Conservation (phyloP, 1,140 invertebrate genomes). For the Apocrypta bakeri region DNA sequence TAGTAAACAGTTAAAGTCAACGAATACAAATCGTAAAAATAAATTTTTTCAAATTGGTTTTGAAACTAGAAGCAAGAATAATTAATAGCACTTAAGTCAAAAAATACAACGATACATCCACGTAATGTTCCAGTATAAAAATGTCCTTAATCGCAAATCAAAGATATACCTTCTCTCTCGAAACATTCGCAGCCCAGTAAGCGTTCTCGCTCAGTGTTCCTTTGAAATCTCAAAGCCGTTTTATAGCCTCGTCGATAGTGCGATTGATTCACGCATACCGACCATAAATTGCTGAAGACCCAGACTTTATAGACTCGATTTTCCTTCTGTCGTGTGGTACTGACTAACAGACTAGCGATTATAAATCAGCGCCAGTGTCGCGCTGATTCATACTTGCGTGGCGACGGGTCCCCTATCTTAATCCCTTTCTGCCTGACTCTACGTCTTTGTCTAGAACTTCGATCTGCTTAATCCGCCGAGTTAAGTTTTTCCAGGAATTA, state of each 20-base stretch:
- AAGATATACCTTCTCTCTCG: neutral
- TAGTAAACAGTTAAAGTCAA: too few species aligned
- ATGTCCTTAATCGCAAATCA: neutral
- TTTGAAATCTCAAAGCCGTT: neutral
- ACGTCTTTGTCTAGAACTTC: conserved; percentile 28
- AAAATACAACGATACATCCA: too few species aligned
- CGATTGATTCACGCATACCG: conserved; percentile 40
- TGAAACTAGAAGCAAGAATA: too few species aligned
- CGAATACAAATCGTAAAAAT: neutral
- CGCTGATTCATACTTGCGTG: conserved; percentile 37
- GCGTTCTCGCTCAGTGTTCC: neutral
- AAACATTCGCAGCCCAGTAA: neutral
- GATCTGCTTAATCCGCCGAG: neutral
- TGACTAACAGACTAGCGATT: neutral
- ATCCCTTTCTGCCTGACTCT: conserved; percentile 41
- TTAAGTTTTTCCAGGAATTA: neutral
- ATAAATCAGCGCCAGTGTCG: conserved; percentile 33
- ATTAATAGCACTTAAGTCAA: too few species aligned
- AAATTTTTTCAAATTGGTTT: too few species aligned
- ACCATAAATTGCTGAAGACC: neutral
- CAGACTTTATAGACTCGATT: conserved; percentile 37
- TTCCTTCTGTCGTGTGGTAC: conserved; percentile 31
- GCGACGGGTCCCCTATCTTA: neutral
- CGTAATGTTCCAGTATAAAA: neutral
- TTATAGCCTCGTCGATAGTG: conserved; percentile 24